Percentiles rank a stretch among this genome's conserved stretches.
Evolutionary conservation across 2,797 vertebrate species (phyloP).

Genomic region (Rhynchonycteris naso): DNA sequence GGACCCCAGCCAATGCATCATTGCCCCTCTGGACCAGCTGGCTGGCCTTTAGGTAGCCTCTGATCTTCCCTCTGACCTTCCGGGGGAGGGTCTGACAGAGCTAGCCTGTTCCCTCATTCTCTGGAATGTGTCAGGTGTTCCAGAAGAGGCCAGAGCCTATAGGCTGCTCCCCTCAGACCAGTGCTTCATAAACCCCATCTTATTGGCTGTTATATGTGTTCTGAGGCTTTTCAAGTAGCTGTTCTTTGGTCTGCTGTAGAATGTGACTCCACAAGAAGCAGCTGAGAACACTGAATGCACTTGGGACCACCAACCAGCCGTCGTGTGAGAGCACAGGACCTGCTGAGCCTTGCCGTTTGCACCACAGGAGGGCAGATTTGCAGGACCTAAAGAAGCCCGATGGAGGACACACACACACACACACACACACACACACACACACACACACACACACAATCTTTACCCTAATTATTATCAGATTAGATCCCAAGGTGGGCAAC

Average conservation of each 20-base stretch:
- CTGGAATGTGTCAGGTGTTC: not conserved
- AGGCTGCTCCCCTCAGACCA: not conserved
- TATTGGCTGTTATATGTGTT: not conserved
- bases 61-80: not conserved
- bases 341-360: not conserved
- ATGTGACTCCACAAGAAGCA: not conserved
- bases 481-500: too few species aligned
- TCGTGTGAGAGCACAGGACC: not conserved
- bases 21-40: not conserved
- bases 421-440: not conserved
- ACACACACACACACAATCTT: not conserved
- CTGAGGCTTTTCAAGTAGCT: not conserved
- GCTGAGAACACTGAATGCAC: not conserved
- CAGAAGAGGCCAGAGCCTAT: not conserved
- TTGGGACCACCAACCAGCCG: not conserved
- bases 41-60: not conserved
- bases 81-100: not conserved
- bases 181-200: not conserved
- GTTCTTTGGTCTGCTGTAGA: not conserved
- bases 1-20: not conserved
- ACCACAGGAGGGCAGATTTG: too few species aligned
- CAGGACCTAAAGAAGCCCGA: not conserved
- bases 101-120: not conserved
- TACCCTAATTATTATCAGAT: not conserved
- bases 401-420: not conserved